A percentile compares a stretch with the other conserved stretches of the same genome.
phyloP scores from a whole-genome alignment of 2,888 invertebrate species.

The Nomada goodeniana region DNA sequence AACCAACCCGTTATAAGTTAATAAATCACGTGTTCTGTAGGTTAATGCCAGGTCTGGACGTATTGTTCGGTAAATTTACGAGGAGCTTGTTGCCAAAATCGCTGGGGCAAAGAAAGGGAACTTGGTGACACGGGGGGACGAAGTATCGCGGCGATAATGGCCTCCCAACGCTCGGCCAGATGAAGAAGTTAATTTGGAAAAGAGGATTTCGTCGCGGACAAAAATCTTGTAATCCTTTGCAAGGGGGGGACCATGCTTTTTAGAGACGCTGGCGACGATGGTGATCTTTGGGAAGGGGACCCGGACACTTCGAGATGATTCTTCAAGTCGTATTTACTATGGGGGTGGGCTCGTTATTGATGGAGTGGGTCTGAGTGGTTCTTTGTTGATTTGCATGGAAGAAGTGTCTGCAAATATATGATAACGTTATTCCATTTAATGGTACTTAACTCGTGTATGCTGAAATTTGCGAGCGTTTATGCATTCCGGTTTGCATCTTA shows the following conservation, averaged over 20 bases:
- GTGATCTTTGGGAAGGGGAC: not conserved
- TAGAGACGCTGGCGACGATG: constrained; percentile 9
- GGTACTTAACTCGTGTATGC: no score
- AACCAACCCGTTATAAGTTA: constrained; percentile 59
- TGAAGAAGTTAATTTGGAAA: constrained; percentile 76
- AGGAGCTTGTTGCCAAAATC: constrained; percentile 75
- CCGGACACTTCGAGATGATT: constrained; percentile 8
- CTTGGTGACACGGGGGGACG: constrained; percentile 19
- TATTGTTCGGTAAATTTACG: constrained; percentile 77
- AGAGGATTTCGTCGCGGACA: constrained; percentile 71
- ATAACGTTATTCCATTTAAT: no score
- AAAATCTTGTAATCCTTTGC: constrained; percentile 74
- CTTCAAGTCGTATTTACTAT: not conserved
- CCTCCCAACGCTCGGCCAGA: constrained; percentile 39
- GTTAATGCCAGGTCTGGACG: constrained; percentile 67
- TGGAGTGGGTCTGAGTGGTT: no score
- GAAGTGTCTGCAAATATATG: no score
- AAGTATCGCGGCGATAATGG: constrained; percentile 70
- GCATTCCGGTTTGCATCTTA: no score
- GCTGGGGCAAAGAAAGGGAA: constrained; percentile 60
- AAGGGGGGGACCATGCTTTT: constrained; percentile 49
- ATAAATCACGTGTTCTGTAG: constrained; percentile 74
- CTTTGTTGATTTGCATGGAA: no score
- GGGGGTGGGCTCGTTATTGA: not conserved
- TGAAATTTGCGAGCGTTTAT: no score